Percentiles rank a stretch among this genome's conserved stretches.
phyloP scores from a whole-genome alignment of 2,113 vertebrate species.

The Riparia riparia region DNA sequence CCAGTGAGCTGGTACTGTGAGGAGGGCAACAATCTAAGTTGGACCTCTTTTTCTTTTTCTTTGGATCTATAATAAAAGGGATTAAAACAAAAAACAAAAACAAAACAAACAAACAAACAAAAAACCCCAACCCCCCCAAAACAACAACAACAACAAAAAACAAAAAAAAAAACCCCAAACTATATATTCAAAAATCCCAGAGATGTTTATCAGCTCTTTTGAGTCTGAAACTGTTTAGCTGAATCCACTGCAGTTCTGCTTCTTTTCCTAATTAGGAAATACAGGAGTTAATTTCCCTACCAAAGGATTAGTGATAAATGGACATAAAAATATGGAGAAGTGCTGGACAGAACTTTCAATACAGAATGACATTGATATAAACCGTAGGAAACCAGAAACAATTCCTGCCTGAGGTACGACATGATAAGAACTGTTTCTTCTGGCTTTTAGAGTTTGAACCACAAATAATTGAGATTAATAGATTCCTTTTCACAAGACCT shows the following conservation, averaged over 20 bases:
- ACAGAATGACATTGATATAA: neutral
- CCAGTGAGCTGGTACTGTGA: neutral
- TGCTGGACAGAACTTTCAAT: neutral
- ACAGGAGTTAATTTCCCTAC: slow-evolving; percentile 28
- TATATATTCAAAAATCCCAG: neutral
- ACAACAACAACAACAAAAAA: neutral
- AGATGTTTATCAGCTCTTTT: neutral
- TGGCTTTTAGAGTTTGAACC: slow-evolving; percentile 16
- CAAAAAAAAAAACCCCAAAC: too few species aligned
- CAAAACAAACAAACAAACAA: too few species aligned
- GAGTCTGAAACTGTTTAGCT: neutral
- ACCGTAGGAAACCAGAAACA: slow-evolving; percentile 22
- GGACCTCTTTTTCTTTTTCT: neutral
- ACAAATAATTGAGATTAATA: neutral
- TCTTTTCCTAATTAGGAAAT: slow-evolving; percentile 72
- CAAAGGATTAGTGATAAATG: slow-evolving; percentile 19
- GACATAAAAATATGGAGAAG: neutral
- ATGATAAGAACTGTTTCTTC: neutral
- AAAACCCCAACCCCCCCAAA: too few species aligned
- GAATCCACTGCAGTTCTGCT: neutral
- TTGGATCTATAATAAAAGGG: neutral
- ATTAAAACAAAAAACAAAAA: neutral
- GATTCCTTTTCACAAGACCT: neutral
- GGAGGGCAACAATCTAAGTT: neutral
- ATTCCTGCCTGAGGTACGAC: neutral